These are phyloP conservation scores for Dendropsophus ebraccatus DNA, from an alignment of 2,113 vertebrate species.

Conservation along the genomic window DNA sequence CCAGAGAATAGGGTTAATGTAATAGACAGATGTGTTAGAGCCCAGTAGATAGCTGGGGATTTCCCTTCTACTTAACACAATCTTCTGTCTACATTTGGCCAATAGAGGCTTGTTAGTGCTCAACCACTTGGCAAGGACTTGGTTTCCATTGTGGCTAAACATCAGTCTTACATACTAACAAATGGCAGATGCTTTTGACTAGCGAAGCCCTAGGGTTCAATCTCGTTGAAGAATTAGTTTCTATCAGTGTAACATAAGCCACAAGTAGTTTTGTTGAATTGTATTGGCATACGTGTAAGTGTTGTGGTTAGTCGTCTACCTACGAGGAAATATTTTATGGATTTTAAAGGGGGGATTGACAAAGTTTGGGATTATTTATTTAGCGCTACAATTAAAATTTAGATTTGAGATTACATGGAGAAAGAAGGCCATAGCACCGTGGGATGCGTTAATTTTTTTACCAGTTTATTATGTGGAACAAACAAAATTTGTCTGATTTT, in stretches of 20 bases:
- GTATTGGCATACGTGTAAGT: constrained; percentile 52
- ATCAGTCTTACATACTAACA: constrained; percentile 47
- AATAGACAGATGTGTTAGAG: constrained; percentile 44
- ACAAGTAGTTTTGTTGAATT: constrained; percentile 61
- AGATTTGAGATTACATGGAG: background rate
- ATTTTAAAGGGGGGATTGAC: constrained; percentile 3
- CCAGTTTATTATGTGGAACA: background rate
- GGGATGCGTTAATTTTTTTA: too few species aligned
- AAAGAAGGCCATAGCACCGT: background rate
- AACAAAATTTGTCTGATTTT: too few species aligned
- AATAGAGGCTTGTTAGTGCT: constrained; percentile 46
- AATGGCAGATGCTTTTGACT: constrained; percentile 53
- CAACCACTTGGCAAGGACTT: constrained; percentile 37
- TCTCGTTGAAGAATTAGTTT: constrained; percentile 56
- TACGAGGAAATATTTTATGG: constrained; percentile 17
- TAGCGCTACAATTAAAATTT: background rate
- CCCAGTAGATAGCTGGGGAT: constrained; percentile 9
- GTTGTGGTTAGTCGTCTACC: constrained; percentile 50
- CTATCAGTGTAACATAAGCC: constrained; percentile 62
- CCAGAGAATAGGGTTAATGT: constrained; percentile 46
- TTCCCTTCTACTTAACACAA: background rate
- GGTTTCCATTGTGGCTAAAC: constrained; percentile 56
- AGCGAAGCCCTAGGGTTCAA: constrained; percentile 62
- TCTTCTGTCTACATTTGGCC: constrained; percentile 35
- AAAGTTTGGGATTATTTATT: constrained; percentile 21